Evolutionary conservation across 2,113 vertebrate species (phyloP).

Genomic region (Trematomus loennbergii): DNA sequence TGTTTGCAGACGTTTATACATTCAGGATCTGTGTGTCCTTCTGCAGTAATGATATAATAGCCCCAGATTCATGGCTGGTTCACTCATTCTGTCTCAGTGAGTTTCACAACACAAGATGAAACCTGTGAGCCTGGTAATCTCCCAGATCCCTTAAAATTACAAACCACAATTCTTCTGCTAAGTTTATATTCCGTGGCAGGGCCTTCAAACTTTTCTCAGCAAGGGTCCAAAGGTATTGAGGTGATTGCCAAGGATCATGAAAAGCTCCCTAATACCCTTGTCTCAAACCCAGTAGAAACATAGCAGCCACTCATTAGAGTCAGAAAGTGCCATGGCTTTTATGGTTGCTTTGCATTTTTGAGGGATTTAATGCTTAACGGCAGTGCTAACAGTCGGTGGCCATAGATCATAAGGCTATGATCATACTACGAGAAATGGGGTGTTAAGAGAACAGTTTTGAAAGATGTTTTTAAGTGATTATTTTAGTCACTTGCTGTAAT

Average conservation of each 20-base stretch:
- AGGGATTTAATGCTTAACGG: constrained; percentile 46
- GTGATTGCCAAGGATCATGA: constrained; percentile 49
- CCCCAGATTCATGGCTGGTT: constrained; percentile 35
- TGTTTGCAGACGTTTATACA: constrained; percentile 22
- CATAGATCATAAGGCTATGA: constrained; percentile 55
- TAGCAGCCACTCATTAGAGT: constrained; percentile 45
- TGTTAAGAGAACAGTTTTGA: constrained; percentile 56
- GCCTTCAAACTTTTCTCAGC: constrained; percentile 48
- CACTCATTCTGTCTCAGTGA: constrained; percentile 35
- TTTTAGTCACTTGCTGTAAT: constrained; percentile 66
- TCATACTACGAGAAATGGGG: constrained; percentile 47
- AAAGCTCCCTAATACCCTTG: constrained; percentile 61
- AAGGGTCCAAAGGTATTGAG: constrained; percentile 40
- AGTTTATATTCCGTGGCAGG: constrained; percentile 57
- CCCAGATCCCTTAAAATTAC: constrained; percentile 61
- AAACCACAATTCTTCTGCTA: constrained; percentile 53
- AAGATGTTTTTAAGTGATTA: constrained; percentile 39
- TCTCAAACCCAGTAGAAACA: constrained; percentile 41
- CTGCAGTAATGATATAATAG: constrained; percentile 55
- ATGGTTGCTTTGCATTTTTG: constrained; percentile 48
- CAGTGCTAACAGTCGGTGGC: constrained; percentile 61
- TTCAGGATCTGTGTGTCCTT: constrained; percentile 39
- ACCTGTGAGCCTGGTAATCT: constrained; percentile 52
- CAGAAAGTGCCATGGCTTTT: constrained; percentile 41
- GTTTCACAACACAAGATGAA: constrained; percentile 65